phyloP scores from a whole-genome alignment of 2,797 vertebrate genomes.

The Morelia viridis region DNA sequence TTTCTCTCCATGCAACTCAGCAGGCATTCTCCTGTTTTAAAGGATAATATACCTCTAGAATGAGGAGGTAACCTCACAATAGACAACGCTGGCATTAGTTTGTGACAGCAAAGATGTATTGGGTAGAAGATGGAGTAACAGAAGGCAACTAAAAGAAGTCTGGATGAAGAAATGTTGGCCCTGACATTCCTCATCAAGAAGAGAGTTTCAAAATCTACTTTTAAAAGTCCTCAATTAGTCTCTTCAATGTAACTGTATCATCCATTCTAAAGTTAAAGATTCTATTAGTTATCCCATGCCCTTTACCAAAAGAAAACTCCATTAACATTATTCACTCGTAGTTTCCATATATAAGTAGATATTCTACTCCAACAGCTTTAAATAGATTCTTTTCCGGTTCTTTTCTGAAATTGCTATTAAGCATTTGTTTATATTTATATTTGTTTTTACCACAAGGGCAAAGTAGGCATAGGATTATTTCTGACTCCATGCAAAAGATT shows the following conservation, averaged over 20 bases:
- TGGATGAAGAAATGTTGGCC: constrained; percentile 11
- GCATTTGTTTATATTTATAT: constrained; percentile 42
- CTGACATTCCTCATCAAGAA: constrained; percentile 34
- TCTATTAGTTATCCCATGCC: constrained; percentile 56
- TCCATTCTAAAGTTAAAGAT: constrained; percentile 56
- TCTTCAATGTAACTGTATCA: constrained; percentile 63
- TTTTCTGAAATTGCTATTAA: constrained; percentile 66
- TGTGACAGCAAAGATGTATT: constrained; percentile 15
- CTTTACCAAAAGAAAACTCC: constrained; percentile 67
- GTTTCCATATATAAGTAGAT: constrained; percentile 59
- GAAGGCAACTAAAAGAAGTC: constrained; percentile 21
- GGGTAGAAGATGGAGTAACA: constrained; percentile 15
- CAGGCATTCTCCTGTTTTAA: not conserved
- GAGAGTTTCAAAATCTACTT: constrained; percentile 47
- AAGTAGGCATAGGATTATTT: constrained; percentile 70
- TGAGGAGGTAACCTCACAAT: constrained; percentile 6
- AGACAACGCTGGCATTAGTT: constrained; percentile 32
- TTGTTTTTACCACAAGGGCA: constrained; percentile 71
- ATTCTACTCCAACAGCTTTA: constrained; percentile 67
- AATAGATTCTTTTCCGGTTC: constrained; percentile 50
- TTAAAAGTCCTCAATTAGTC: constrained; percentile 60
- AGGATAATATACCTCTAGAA: constrained; percentile 8
- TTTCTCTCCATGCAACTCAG: not conserved
- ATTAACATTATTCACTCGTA: constrained; percentile 62
- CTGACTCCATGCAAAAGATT: constrained; percentile 67